Percentiles rank a stretch among this genome's conserved stretches.
Conservation (phyloP, 2,113 vertebrate species). For the Hipposideros armiger region DNA sequence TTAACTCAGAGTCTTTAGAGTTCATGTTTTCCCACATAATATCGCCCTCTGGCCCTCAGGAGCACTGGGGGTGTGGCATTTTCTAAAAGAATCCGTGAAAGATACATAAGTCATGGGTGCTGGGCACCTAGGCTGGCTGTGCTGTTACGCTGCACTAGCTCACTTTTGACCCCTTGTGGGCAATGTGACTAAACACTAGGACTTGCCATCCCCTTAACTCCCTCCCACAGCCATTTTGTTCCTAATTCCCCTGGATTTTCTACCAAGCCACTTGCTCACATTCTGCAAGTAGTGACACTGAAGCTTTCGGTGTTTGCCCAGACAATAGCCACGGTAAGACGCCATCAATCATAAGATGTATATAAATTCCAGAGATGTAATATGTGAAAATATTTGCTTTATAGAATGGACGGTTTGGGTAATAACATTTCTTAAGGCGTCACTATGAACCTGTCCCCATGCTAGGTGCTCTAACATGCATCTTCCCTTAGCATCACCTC, state of each 20-base stretch:
- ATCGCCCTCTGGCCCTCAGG: background rate
- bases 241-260: background rate
- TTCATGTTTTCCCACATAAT: background rate
- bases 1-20: background rate
- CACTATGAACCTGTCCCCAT: background rate
- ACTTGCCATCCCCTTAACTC: rapidly evolving
- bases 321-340: background rate
- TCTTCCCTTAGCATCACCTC: background rate
- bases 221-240: too few relatives aligned
- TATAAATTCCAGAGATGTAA: background rate
- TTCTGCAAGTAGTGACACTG: background rate
- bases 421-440: background rate
- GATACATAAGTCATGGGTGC: background rate
- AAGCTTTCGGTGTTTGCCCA: background rate
- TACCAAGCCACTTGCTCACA: background rate
- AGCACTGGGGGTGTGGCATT: background rate
- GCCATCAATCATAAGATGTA: background rate
- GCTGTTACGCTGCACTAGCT: rapidly evolving
- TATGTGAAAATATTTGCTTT: background rate
- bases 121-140: background rate
- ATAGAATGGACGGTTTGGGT: background rate
- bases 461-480: too few relatives aligned
- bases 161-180: background rate
- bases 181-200: rapidly evolving
- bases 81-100: background rate